Evolutionary conservation across 1,140 invertebrate genomes (phyloP), one percentile per base, ranked within the genome.

Genomic region (Lanistes nyassanus): DNA sequence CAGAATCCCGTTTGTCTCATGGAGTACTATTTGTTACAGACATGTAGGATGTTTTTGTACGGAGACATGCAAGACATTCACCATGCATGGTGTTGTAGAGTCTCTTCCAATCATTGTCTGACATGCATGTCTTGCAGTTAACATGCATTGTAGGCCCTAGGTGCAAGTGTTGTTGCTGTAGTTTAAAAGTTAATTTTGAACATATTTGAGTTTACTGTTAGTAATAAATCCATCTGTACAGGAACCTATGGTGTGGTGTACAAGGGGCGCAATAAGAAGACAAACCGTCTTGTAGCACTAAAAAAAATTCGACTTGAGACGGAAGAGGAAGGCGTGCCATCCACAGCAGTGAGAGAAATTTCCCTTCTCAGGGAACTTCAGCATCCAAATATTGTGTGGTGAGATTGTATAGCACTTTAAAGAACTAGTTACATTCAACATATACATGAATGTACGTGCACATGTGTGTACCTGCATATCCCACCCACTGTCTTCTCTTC

Each of bases 171-270:
- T 42, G 19, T 7, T 26, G 39, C 26, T 69, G 51, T 42, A 60
- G 37, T 39, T 60, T 29, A 73, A 60, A 62, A 60, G 11, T 73
- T 23, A 53, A n/a, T 42, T 11, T 37, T 64, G 11, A 64, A 21
- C 11, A 21, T 31, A 64, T 31, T 19, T 64, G 16, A 19, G 31
- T 29, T 3, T 16, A 60, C 31, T 29, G 31, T 60, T 34, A 16
- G 11, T 29, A 26, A 60, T 16, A 9, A 16, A 60, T 34, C n/a
- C 11, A 29, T 60, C n/a, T 60, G 69, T 69, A 66, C n/a, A 92
- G 97, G 96, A 58, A 97, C 96, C 34, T 98, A 98, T 90, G 97
- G 97, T 70, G 95, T 99, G 79, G 97, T 99, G 23, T 99, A 98
- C 87, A 98, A 98, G 91, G 97, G 96, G 0, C 93, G 92, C 85